Base-by-base conservation (phyloP, 2,888 invertebrate genomes). In the Archips crataeganus region DNA sequence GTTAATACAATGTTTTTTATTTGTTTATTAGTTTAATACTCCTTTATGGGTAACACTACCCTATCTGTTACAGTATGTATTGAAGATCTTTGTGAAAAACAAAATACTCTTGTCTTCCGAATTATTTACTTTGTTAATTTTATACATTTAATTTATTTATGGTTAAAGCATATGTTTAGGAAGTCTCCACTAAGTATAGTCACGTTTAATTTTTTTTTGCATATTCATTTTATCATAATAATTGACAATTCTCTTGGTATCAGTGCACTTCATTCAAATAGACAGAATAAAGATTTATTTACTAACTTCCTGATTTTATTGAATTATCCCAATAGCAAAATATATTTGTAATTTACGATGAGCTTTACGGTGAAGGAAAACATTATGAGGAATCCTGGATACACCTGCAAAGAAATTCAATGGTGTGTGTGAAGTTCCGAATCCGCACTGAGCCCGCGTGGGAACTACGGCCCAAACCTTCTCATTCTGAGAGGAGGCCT, bases 81-180 rank as follows among this genome's bases (percentile, higher is more conserved):
- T 57, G 8, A 66, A 61, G 57, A 68, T 57, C 65, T 49, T 60
- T 54, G 63, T 75, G 76, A 76, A 75, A 77, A 81, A 79, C 74
- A 42, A 76, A 84, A 84, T 84, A 84, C 84, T 83, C 84, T 60
- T 57, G 75, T 82, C 78, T 82, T 82, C 80, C 82, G 81, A 82
- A 83, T 82, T 82, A 78, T 79, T 57, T 74, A 75, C 74, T 67
- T 76, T 75, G 69, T 57, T 71, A 70, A 36, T 59, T 60, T 36
- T 65, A 51, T 65, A 42, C 57, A 49, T 23, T 59, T 61, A n/a
- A 66, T 70, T 59, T 71, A 70, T 63, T 70, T 60, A 54, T 72
- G 68, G 61, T 74, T 68, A 61, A 70, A 54, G 23, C 54, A 54
- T 8, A 23, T 54, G 23, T 9, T 15, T 34, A 8, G 13, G 47